Evolutionary conservation across 30 jellyfish, hydroid and myxozoan species (phyloP).

Genomic region (Turritopsis rubra): DNA sequence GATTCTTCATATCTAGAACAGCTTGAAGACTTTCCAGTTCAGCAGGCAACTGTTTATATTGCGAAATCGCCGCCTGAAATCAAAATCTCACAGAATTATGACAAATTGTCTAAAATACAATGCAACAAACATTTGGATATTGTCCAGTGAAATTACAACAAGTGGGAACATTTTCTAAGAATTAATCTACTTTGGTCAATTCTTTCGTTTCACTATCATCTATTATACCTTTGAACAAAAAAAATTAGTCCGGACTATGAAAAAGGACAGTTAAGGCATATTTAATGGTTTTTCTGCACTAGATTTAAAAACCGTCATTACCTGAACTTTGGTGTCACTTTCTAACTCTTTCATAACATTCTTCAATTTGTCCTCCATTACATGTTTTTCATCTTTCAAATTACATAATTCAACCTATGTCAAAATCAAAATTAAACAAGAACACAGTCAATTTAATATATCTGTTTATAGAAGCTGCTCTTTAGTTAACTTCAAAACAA

Average conservation of each 20-base stretch:
- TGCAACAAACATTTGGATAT: too few species aligned
- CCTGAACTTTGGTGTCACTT: conserved; percentile 48
- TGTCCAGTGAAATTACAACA: too few species aligned
- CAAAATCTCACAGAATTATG: too few species aligned
- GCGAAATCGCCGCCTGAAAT: conserved; percentile 44
- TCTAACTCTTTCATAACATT: neutral
- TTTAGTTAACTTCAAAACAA: too few species aligned
- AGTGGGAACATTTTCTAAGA: too few species aligned
- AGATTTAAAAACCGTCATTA: neutral
- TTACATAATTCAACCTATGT: neutral
- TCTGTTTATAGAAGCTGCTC: neutral
- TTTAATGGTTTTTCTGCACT: neutral
- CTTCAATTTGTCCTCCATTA: neutral
- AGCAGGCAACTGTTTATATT: conserved; percentile 77
- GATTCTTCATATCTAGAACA: conserved; percentile 79
- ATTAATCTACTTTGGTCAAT: too few species aligned
- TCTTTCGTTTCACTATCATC: too few species aligned
- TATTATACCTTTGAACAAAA: too few species aligned
- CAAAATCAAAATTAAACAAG: neutral
- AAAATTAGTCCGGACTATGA: too few species aligned
- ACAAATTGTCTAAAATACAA: too few species aligned
- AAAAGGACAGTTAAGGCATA: too few species aligned
- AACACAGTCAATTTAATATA: too few species aligned
- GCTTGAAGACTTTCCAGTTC: conserved; percentile 85
- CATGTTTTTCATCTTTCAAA: neutral